Evolutionary conservation across 2,888 invertebrate species (phyloP), one percentile per base, ranked within the genome.

Genomic region (Cheilosia urbana): DNA sequence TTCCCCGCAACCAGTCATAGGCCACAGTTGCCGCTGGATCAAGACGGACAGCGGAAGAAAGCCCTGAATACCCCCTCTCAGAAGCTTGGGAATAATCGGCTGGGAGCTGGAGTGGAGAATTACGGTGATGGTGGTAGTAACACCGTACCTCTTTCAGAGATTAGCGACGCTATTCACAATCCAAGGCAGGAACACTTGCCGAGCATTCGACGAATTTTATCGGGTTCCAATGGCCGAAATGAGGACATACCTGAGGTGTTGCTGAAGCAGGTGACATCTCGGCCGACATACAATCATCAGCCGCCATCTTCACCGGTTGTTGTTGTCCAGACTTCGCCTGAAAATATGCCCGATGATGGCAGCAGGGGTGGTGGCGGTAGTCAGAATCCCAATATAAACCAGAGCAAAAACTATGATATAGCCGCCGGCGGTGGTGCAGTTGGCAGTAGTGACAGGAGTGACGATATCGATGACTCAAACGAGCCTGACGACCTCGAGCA

Each of bases 171-270:
- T 0, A 68, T 76, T 24, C 91, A 73, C 17, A 95, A 95, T 88
- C 93, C 93, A 9, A 49, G 87, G 27, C 89, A 92, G 40, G 94
- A 96, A 72, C 95, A 96, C 91, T 95, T 96, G 89, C 96, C 97
- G 3, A 96, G 96, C 87, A 97, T 97, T 88, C 96, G 96, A 3
- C 93, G 97, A 72, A 97, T 97, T 89, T 93, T 97, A 27, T 96
- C 96, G 63, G 97, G 97, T 1, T 96, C 97, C 65, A 97, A 96
- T 90, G 97, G 97, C 0, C 93, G 96, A 37, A 96, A 96, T 88
- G 96, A 96, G 88, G 96, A 96, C 88, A 95, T 97, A 69, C 96
- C 96, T 0, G 96, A 96, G 87, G 96, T 96, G 53, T 92, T 97
- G 0, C 92, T 96, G 27, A 93, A 95, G 81, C 94, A 95, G 0